Evolutionary conservation across 2,113 vertebrate genomes (phyloP).

Genomic region (Podilymbus podiceps): DNA sequence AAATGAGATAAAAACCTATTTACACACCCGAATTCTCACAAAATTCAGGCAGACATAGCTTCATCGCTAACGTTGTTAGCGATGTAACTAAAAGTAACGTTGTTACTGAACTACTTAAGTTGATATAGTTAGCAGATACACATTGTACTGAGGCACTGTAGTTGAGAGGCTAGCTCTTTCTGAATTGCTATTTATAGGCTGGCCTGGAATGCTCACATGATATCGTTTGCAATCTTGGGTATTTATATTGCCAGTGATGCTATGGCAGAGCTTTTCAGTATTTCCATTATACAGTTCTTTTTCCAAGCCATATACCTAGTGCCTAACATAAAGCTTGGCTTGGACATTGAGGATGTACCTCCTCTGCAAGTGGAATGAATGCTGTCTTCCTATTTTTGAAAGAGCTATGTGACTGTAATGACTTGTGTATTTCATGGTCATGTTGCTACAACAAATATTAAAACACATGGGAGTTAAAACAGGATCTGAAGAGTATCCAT

Average conservation of each 20-base stretch:
- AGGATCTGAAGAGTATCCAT: background rate
- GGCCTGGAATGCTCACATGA: conserved; percentile 32
- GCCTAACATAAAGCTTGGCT: background rate
- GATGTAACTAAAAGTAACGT: no score
- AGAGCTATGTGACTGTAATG: background rate
- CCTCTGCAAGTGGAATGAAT: background rate
- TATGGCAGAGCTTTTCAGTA: conserved; percentile 12
- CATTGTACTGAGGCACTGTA: background rate
- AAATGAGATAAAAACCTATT: background rate
- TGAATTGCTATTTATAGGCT: conserved; percentile 40
- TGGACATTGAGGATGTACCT: background rate
- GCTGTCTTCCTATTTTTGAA: background rate
- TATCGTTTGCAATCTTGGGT: conserved; percentile 50
- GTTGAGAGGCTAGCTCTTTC: conserved; percentile 29
- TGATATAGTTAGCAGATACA: background rate
- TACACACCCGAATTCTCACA: background rate
- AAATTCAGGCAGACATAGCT: background rate
- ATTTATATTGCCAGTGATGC: conserved; percentile 30
- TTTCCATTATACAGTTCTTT: conserved; percentile 19
- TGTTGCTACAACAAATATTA: conserved; percentile 42
- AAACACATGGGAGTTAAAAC: background rate
- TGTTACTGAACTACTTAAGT: background rate
- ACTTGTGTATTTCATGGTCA: background rate
- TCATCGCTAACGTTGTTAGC: no score
- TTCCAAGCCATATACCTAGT: background rate